phyloP scores from a whole-genome alignment of 2,888 invertebrate species.

The Stenolophus ochropezus region DNA sequence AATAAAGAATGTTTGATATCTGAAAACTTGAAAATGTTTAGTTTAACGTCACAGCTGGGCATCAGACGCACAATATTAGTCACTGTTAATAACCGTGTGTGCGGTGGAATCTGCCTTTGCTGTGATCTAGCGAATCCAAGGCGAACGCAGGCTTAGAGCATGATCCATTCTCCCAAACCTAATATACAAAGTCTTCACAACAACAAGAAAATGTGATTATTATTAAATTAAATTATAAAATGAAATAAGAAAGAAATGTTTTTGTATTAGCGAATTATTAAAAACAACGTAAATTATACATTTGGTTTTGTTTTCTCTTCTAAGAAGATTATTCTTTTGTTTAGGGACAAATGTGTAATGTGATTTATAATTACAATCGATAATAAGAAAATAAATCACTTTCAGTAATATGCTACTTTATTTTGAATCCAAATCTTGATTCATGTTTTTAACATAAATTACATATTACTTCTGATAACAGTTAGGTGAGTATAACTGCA shows the following conservation, averaged over 20 bases:
- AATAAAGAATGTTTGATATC: conserved; percentile 38
- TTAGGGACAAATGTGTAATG: conserved; percentile 71
- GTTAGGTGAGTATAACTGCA: too few relatives aligned
- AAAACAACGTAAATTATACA: conserved; percentile 67
- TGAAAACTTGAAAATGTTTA: neutral
- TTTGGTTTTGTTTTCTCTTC: conserved; percentile 68
- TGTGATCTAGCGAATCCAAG: neutral
- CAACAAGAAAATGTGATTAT: conserved; percentile 73
- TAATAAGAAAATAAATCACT: conserved; percentile 70
- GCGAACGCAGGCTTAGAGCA: conserved; percentile 28
- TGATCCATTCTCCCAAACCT: conserved; percentile 66
- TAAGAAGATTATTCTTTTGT: conserved; percentile 68
- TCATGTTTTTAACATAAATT: too few relatives aligned
- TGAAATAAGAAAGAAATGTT: conserved; percentile 72
- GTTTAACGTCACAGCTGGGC: neutral
- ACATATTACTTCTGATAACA: too few relatives aligned
- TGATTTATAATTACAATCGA: conserved; percentile 70
- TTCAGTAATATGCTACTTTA: conserved; percentile 65
- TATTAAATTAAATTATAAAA: conserved; percentile 72
- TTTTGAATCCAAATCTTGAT: conserved; percentile 3
- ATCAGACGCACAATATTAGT: conserved; percentile 34
- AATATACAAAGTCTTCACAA: conserved; percentile 71
- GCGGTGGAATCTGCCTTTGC: neutral
- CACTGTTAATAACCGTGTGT: conserved; percentile 13
- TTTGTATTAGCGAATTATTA: conserved; percentile 73